Evolutionary conservation across 2,888 invertebrate species (phyloP), one percentile per base, ranked within the genome.

Genomic region (Caenorhabditis virilis): DNA sequence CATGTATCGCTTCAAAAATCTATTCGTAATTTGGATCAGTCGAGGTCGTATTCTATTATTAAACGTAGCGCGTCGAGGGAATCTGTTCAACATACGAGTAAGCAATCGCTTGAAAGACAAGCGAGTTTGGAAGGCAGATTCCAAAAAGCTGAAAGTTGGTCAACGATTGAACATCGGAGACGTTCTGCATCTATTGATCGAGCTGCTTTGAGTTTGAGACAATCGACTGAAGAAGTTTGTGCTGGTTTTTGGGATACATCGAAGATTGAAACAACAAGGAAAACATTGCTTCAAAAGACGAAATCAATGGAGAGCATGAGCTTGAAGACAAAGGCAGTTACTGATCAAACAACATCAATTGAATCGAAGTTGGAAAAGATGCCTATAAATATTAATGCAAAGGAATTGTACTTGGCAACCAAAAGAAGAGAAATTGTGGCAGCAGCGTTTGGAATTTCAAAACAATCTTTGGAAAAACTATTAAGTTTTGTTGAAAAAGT

Each of bases 231-330:
- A 36, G 70, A 67, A 52, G 42, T 61, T 13, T 55, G 57, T 33
- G 54, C 49, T 25, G 70, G 70, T 30, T 67, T 71, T 58, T 71
- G 70, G 70, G 58, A 42, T 22, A 67, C 70, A 15, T 26, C 53
- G 5, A 55, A 55, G 20, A 49, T 39, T 18, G 64, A 64, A 51
- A 48, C 48, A 26, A 59, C 64, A 5, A 22, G 59, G 39, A 55
- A 49, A 46, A 64, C 64, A 13, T 22, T 64, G 47, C 47, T 57
- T 5, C 63, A 63, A 11, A 63, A 63, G 36, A 48, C 63, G 16
- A 63, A 57, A 35, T 55, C 55, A 16, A 33, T 35, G 13, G 62
- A 62, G 25, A 52, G 52, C 35, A 62, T 62, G 52, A 49, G 56
- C 25, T 25, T 62, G 5, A 36, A 47, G 20, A 49, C 62, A 2